Conservation (phyloP, 1,140 invertebrate genomes). For the Drepana arcuata region DNA sequence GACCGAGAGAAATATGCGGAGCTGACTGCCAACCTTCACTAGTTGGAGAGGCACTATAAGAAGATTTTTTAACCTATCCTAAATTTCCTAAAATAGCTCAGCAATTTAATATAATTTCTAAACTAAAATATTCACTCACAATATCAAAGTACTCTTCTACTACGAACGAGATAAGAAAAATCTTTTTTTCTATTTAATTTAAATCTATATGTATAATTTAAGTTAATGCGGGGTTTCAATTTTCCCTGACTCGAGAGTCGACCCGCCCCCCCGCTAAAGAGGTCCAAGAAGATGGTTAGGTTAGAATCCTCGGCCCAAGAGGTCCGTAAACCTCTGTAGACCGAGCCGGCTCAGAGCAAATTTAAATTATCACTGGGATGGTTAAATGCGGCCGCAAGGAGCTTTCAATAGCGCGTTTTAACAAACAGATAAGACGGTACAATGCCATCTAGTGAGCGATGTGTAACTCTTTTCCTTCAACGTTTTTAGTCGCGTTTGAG, state of each 20-base stretch:
- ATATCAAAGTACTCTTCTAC: no score
- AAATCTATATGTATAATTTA: no score
- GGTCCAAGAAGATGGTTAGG: slow-evolving; percentile 65
- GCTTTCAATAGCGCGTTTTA: slow-evolving; percentile 25
- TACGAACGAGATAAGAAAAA: no score
- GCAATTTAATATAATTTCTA: slow-evolving; percentile 3
- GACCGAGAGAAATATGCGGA: no score
- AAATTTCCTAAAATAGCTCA: slow-evolving; percentile 9
- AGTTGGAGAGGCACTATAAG: no score
- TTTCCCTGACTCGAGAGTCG: slow-evolving; percentile 62
- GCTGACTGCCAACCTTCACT: no score
- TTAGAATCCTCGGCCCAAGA: slow-evolving; percentile 51
- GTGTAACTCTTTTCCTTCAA: no score
- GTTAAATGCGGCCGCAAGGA: slow-evolving; percentile 6
- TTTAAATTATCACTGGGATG: background rate
- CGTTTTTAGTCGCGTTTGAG: no score
- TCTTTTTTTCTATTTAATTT: no score
- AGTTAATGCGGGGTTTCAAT: slow-evolving; percentile 50
- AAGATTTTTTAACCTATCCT: no score
- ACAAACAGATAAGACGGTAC: background rate
- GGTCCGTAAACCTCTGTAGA: slow-evolving; percentile 29
- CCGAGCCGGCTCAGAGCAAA: slow-evolving; percentile 47
- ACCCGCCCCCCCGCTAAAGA: slow-evolving; percentile 60
- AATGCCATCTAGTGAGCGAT: slow-evolving; percentile 26
- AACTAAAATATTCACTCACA: background rate